Percentiles rank a stretch among this genome's conserved stretches.
Evolutionary conservation across 2,113 vertebrate species (phyloP).

Genomic region (Dermatemys mawii): DNA sequence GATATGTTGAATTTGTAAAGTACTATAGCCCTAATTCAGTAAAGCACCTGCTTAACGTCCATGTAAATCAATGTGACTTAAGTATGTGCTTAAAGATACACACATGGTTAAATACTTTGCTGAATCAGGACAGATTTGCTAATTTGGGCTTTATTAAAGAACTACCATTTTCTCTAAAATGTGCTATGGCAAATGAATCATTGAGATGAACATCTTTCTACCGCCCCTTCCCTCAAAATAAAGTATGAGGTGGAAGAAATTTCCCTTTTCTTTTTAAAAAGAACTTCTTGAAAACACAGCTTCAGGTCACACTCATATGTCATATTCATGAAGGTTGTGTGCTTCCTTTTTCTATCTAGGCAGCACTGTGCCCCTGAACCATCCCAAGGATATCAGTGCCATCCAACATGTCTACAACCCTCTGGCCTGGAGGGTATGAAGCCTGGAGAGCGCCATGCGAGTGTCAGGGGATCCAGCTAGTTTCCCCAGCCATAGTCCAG

Average conservation of each 20-base stretch:
- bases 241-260: neutral
- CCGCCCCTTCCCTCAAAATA: neutral
- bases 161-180: neutral
- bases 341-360: neutral
- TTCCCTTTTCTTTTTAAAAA: slow-evolving; percentile 27
- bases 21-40: slow-evolving; percentile 35
- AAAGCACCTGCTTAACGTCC: slow-evolving; percentile 52
- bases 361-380: too few relatives aligned
- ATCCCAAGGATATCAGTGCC: too few relatives aligned
- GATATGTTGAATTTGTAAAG: slow-evolving; percentile 30
- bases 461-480: too few relatives aligned
- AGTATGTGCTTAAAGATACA: slow-evolving; percentile 64
- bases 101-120: slow-evolving; percentile 63
- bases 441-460: too few relatives aligned
- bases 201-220: neutral
- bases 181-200: slow-evolving; percentile 13
- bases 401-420: too few relatives aligned
- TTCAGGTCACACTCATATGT: too few relatives aligned
- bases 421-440: too few relatives aligned
- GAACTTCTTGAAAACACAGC: neutral
- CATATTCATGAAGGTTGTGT: neutral
- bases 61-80: slow-evolving; percentile 66
- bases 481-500: too few relatives aligned
- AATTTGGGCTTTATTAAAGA: slow-evolving; percentile 56
- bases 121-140: slow-evolving; percentile 63